Conservation (phyloP, 2,888 invertebrate genomes). For the Erebia palarica region DNA sequence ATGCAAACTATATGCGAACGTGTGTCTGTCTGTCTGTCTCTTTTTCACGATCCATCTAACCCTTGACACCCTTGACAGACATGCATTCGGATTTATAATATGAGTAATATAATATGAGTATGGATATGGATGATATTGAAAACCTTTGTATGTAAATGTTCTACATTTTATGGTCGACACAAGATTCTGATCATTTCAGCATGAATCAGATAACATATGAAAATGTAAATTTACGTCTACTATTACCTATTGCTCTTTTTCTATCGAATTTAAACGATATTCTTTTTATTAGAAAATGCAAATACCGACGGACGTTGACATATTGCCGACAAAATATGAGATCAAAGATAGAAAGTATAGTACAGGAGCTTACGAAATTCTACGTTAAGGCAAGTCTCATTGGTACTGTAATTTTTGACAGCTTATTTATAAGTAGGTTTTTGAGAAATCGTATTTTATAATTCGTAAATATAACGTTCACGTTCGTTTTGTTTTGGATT, state of each 20-base stretch:
- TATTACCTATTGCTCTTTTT: conserved; percentile 1
- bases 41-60: too few species aligned
- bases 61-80: too few species aligned
- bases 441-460: neutral
- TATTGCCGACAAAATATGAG: conserved; percentile 17
- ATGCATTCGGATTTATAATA: neutral
- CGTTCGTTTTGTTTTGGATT: neutral
- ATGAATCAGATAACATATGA: conserved; percentile 17
- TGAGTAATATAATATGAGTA: too few species aligned
- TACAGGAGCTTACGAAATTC: neutral
- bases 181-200: conserved; percentile 10
- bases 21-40: too few species aligned
- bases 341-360: conserved; percentile 17
- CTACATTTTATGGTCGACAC: neutral
- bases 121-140: neutral
- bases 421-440: neutral
- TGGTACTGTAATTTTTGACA: neutral
- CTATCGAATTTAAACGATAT: conserved; percentile 18
- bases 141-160: conserved; percentile 16
- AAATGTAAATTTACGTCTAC: conserved; percentile 18
- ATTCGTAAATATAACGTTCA: neutral
- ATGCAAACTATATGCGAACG: too few species aligned
- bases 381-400: neutral
- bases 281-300: conserved; percentile 15
- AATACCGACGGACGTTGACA: conserved; percentile 21